Evolutionary conservation across 2,797 vertebrate species (phyloP), one percentile per base, ranked within the genome.

Genomic region (Macrochelys suwanniensis): DNA sequence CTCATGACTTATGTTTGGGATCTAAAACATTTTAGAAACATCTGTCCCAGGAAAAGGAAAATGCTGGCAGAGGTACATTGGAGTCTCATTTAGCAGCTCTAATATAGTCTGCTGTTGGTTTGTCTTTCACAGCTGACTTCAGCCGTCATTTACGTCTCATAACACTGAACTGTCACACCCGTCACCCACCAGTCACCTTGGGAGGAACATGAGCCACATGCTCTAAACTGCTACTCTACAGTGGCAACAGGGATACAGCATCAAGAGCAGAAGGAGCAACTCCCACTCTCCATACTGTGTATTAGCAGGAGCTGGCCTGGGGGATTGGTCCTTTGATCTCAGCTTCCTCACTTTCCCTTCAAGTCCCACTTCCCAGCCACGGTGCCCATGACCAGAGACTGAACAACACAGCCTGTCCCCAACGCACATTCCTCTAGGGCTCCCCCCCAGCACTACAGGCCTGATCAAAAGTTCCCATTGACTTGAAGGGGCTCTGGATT

Each of bases 261-360:
- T 11, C 9, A 37, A 21, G 19, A 71, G 19, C 17, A 5, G 17
- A 37, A 68, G 65, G 65, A 37, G 65, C n/a, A n/a, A 37, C 8
- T 37, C 2, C 17, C 5, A 5, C 8, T 5, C n/a, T 23, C 21
- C 5, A 2, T 10, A 9, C 16, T 19, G 19, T 42, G n/a, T n/a
- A 19, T 37, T 8, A 37, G 23, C 19, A 71, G 10, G 16, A 42
- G n/a, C 37, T 12, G 37, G 19, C 68, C 68, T 23, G 11, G 10
- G 68, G 17, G n/a, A 23, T 11, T 37, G 10, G n/a, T 37, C n/a
- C 65, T 68, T 37, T 37, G 65, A 68, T 21, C 33, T 37, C 65
- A 12, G 37, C 68, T 42, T 71, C 68, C n/a, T 68, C 59, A 16
- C 31, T 16, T 17, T 33, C 31, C 59, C 59, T n/a, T n/a, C 31